Evolutionary conservation across 2,113 vertebrate species (phyloP).

Genomic region (Ochotona princeps): DNA sequence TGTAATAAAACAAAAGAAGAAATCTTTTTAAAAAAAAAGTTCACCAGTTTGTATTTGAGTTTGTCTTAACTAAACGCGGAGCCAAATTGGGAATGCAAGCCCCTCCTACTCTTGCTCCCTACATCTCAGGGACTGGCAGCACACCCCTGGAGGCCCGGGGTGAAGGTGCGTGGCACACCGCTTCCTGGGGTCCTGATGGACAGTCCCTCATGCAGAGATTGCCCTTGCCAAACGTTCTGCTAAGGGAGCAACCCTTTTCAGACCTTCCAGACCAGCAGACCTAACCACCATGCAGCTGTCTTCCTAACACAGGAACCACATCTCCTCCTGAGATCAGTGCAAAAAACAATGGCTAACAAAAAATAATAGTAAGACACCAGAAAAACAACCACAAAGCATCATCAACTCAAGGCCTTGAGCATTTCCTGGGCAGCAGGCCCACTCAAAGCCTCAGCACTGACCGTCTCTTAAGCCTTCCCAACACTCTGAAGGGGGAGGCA

Average conservation of each 20-base stretch:
- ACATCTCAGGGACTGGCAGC: neutral
- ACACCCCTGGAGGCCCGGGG: too few species aligned
- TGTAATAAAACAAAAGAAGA: too few species aligned
- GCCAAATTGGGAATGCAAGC: neutral
- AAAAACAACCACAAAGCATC: too few species aligned
- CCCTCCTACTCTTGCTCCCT: too few species aligned
- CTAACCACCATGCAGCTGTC: neutral
- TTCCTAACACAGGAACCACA: neutral
- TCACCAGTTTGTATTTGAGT: neutral
- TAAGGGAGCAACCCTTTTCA: neutral
- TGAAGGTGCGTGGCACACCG: neutral
- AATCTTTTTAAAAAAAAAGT: too few species aligned
- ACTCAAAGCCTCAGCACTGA: neutral
- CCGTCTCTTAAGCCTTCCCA: neutral
- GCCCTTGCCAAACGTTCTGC: neutral
- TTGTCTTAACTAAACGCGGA: neutral
- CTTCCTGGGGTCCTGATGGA: neutral
- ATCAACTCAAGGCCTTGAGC: neutral
- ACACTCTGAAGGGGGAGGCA: neutral
- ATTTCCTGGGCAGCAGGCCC: neutral
- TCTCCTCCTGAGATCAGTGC: neutral
- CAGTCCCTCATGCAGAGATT: neutral
- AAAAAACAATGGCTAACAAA: neutral
- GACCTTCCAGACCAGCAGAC: neutral
- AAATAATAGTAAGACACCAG: too few species aligned